phyloP scores from a whole-genome alignment of 2,888 invertebrate genomes.

The Loripinus fragilis region DNA sequence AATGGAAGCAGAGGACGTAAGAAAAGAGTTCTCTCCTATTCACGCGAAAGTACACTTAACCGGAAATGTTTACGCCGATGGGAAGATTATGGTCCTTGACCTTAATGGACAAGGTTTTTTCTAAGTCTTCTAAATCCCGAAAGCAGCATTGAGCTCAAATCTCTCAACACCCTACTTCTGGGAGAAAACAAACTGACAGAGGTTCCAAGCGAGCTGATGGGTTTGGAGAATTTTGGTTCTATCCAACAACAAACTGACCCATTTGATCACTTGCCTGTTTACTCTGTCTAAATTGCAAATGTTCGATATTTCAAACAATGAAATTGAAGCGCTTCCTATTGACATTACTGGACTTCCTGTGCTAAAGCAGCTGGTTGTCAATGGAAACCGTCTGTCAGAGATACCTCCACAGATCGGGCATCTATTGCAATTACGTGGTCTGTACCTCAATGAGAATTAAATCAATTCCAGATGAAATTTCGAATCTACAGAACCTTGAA shows the following conservation, averaged over 20 bases:
- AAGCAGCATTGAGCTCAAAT: constrained; percentile 57
- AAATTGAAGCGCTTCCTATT: constrained; percentile 68
- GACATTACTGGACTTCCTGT: constrained; percentile 67
- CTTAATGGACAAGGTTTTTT: constrained; percentile 58
- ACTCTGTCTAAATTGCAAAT: constrained; percentile 67
- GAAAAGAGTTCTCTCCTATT: constrained; percentile 39
- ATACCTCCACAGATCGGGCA: constrained; percentile 74
- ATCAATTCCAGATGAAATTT: constrained; percentile 72
- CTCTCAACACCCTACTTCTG: constrained; percentile 72
- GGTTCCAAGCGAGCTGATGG: constrained; percentile 72
- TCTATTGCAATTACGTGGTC: constrained; percentile 63
- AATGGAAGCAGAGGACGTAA: constrained; percentile 32
- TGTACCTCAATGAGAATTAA: constrained; percentile 78
- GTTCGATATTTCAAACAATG: constrained; percentile 77
- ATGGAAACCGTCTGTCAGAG: constrained; percentile 69
- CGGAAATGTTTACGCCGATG: constrained; percentile 62
- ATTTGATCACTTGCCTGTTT: constrained; percentile 67
- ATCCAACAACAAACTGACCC: constrained; percentile 69
- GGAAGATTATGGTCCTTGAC: constrained; percentile 67
- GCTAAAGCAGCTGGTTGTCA: constrained; percentile 71
- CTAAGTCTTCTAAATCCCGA: constrained; percentile 68
- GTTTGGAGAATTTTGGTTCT: constrained; percentile 69
- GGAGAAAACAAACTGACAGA: constrained; percentile 73
- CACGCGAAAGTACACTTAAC: constrained; percentile 60
- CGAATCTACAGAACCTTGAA: constrained; percentile 70